Evolutionary conservation across 2,113 vertebrate species (phyloP).

Genomic region (Rhodinocichla rosea): DNA sequence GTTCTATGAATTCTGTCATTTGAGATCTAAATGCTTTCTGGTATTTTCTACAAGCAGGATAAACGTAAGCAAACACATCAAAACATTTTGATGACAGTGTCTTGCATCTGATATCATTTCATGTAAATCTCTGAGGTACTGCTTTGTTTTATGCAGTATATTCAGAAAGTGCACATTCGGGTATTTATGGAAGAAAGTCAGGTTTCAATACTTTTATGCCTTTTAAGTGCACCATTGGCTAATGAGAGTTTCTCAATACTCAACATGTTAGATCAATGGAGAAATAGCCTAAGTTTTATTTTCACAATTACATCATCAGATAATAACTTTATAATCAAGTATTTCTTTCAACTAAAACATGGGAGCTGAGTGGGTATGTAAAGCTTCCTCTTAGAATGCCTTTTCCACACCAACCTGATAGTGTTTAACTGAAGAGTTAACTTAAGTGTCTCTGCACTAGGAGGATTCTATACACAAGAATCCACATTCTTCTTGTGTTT

Average conservation of each 20-base stretch:
- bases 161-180: background rate
- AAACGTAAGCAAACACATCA: background rate
- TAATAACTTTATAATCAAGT: background rate
- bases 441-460: background rate
- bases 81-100: background rate
- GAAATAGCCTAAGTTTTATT: background rate
- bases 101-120: background rate
- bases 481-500: constrained; percentile 74
- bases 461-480: constrained; percentile 36
- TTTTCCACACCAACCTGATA: background rate
- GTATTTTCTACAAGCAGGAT: background rate
- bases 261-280: background rate
- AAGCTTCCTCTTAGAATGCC: background rate
- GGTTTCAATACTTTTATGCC: background rate
- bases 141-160: background rate
- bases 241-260: background rate
- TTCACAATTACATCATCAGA: background rate
- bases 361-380: background rate
- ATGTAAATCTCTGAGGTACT: background rate
- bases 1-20: background rate
- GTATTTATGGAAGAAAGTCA: background rate
- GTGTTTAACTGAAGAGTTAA: background rate
- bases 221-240: background rate
- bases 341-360: background rate
- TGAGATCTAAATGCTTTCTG: background rate